Evolutionary conservation across 1,140 invertebrate genomes (phyloP).

Genomic region (Hyles vespertilio): DNA sequence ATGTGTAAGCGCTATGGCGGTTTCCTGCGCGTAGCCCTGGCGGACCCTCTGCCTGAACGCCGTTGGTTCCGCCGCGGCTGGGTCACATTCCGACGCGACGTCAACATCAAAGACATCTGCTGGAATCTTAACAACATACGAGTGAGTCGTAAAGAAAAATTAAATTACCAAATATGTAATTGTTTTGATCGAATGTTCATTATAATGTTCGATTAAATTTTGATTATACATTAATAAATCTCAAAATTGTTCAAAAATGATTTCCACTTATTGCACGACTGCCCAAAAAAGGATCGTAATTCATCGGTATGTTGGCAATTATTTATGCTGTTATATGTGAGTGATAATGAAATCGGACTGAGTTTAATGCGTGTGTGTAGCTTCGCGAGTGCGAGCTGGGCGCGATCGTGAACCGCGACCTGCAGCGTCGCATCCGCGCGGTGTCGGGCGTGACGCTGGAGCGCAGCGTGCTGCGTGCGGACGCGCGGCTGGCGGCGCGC

Average conservation of each 20-base stretch:
- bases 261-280: too few species aligned
- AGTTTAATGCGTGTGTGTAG: conserved; percentile 61
- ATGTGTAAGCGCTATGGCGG: conserved; percentile 97
- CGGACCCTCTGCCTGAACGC: conserved; percentile 96
- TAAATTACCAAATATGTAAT: too few species aligned
- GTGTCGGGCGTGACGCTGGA: conserved; percentile 95
- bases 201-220: too few species aligned
- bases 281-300: too few species aligned
- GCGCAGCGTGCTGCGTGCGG: conserved; percentile 91
- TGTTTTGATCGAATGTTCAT: too few species aligned
- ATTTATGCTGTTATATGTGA: background rate
- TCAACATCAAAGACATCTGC: conserved; percentile 99
- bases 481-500: conserved; percentile 95
- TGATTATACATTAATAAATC: too few species aligned
- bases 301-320: background rate
- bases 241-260: too few species aligned
- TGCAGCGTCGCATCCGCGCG: conserved; percentile 93
- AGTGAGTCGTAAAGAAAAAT: conserved; percentile 69
- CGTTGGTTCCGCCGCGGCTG: conserved; percentile 97
- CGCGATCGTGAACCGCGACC: conserved; percentile 95
- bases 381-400: conserved; percentile 94
- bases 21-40: conserved; percentile 96
- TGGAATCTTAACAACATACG: conserved; percentile 98
- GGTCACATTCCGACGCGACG: conserved; percentile 97
- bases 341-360: background rate